Base-by-base conservation (phyloP, 2,797 vertebrate species). In the Esox lucius region DNA sequence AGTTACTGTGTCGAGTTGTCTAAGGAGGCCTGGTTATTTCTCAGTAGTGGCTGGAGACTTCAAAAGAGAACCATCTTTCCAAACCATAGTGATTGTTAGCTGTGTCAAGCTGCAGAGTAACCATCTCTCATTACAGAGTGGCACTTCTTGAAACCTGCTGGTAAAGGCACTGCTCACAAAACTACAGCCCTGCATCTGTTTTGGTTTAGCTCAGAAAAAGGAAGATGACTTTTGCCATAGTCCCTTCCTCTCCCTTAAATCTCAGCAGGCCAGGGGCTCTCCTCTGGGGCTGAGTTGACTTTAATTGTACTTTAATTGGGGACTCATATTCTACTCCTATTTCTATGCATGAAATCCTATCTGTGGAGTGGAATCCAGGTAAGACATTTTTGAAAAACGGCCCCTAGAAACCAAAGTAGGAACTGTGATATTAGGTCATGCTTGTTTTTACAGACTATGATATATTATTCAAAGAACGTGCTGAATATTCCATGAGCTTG, bases 381-480 rank as follows among this genome's bases (percentile, higher is more conserved):
- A 11, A 46, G 12, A 13, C 12, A 46, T 46, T 2, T 46, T 46
- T 46, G 42, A 46, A 46, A 46, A 46, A 11, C 12, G 42, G 12
- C 6, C 42, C 42, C 42, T 46, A 46, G 9, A 77, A 75, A 80
- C 74, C 72, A 73, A 72, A 83, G 66, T 81, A 74, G 82, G 75
- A 87, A 81, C 80, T 46, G 71, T 84, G 72, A 82, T 78, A 77
- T 85, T 76, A 78, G 73, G 74, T 48, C 76, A 61, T 65, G 75
- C 83, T 73, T 91, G 87, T 87, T 86, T 88, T 88, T 78, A 61
- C 56, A 61, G 56, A 61, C 56, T 8, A 22, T 59, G 85, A 90
- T 92, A 78, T 91, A 89, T 92, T 89, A 91, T 93, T 92, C 86
- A 89, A 84, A 61, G 13, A 0, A 46, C 48, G 71, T 78, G 59